Evolutionary conservation across 2,113 vertebrate genomes (phyloP).

Genomic region (Psephotus haematonotus): DNA sequence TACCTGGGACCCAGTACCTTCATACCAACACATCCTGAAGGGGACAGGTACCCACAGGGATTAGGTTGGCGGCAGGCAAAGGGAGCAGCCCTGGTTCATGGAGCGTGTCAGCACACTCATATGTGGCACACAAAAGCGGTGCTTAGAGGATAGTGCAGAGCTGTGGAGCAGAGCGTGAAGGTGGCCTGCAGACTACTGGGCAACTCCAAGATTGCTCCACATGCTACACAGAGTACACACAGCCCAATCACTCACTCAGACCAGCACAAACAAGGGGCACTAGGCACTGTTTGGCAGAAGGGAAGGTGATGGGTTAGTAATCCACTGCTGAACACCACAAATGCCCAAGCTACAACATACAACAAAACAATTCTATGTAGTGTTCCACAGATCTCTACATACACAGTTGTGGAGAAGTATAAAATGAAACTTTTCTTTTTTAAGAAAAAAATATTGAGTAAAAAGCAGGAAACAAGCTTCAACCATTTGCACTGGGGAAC

Average conservation of each 20-base stretch:
- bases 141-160: background rate
- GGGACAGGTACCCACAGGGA: background rate
- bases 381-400: background rate
- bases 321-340: background rate
- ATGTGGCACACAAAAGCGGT: rapidly evolving
- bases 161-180: rapidly evolving
- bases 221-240: background rate
- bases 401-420: background rate
- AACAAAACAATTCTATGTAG: background rate
- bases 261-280: background rate
- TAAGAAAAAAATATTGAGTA: background rate
- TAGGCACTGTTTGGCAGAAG: background rate
- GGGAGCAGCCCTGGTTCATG: background rate
- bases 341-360: background rate
- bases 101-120: background rate
- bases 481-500: background rate
- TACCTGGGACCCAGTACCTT: background rate
- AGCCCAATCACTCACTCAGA: background rate
- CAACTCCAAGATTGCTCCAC: background rate
- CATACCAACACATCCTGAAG: background rate
- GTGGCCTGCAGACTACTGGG: background rate
- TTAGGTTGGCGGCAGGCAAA: background rate
- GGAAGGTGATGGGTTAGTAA: background rate
- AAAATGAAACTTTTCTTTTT: background rate
- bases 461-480: background rate